Evolutionary conservation across 64 coral and sea anemone genomes (phyloP).

Genomic region (Montipora foliosa): DNA sequence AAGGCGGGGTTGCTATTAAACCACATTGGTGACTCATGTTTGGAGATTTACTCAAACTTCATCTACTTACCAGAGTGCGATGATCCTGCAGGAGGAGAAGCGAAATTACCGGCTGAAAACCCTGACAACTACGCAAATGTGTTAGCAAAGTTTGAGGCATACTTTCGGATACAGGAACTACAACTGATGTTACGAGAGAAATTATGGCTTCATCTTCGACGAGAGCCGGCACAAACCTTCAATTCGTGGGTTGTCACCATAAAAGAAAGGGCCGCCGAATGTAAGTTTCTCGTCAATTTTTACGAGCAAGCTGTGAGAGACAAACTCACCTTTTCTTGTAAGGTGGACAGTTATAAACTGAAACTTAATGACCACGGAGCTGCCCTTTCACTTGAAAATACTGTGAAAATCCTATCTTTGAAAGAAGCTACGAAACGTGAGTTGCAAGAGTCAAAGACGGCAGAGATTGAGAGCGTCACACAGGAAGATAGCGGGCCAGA

Average conservation of each 20-base stretch:
- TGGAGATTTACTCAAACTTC: constrained; percentile 63
- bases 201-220: constrained; percentile 22
- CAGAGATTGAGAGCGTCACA: constrained; percentile 30
- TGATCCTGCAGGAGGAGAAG: background rate
- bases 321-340: constrained; percentile 38
- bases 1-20: constrained; percentile 53
- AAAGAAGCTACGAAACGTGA: constrained; percentile 49
- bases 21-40: constrained; percentile 37
- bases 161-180: constrained; percentile 29
- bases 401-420: constrained; percentile 48
- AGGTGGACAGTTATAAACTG: constrained; percentile 39
- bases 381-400: constrained; percentile 49
- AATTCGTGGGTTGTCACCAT: constrained; percentile 29
- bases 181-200: constrained; percentile 32
- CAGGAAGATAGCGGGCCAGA: background rate
- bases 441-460: constrained; percentile 49
- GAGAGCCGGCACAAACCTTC: constrained; percentile 18
- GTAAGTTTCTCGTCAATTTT: constrained; percentile 42
- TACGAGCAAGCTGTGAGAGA: constrained; percentile 19
- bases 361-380: constrained; percentile 36
- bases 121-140: background rate
- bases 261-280: constrained; percentile 40
- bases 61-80: constrained; percentile 28
- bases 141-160: constrained; percentile 17
- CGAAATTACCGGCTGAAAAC: background rate